Conservation (phyloP, 2,113 vertebrate species). For the Seriola rivoliana region DNA sequence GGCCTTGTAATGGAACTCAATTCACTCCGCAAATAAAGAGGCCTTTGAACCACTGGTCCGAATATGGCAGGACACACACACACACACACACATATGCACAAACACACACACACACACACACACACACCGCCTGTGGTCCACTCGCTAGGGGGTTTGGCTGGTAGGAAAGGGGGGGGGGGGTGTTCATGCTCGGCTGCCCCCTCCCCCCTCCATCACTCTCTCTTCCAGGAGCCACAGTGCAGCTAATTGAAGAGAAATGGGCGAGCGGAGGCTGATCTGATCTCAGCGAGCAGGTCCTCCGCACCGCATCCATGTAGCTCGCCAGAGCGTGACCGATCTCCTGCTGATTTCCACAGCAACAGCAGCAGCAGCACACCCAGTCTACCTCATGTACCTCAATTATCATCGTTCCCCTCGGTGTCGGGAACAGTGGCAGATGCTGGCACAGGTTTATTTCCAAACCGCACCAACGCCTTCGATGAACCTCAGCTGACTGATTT, state of each 20-base stretch:
- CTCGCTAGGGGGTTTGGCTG: slow-evolving; percentile 67
- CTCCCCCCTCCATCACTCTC: slow-evolving; percentile 9
- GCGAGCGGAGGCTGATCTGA: slow-evolving; percentile 67
- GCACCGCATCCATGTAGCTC: neutral
- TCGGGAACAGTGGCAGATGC: slow-evolving; percentile 13
- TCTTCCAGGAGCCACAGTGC: slow-evolving; percentile 75
- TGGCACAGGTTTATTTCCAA: slow-evolving; percentile 11
- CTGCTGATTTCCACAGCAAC: slow-evolving; percentile 47
- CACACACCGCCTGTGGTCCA: slow-evolving; percentile 73
- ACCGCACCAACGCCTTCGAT: neutral
- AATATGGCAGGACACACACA: slow-evolving; percentile 76
- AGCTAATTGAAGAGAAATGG: slow-evolving; percentile 86
- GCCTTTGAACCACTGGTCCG: slow-evolving; percentile 85
- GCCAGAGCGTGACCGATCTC: slow-evolving; percentile 42
- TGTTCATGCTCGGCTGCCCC: slow-evolving; percentile 71
- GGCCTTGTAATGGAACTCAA: slow-evolving; percentile 82
- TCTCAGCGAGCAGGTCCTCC: slow-evolving; percentile 57
- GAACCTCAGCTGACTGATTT: neutral
- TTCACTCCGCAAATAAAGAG: slow-evolving; percentile 87
- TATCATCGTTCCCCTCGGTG: neutral
- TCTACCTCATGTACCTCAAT: slow-evolving; percentile 33
- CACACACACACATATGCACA: slow-evolving; percentile 43
- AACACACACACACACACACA: slow-evolving; percentile 56
- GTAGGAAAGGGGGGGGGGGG: slow-evolving; percentile 31
- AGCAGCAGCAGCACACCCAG: slow-evolving; percentile 7